Evolutionary conservation across 2,888 invertebrate species (phyloP), one percentile per base, ranked within the genome.

Genomic region (Latheticus oryzae): DNA sequence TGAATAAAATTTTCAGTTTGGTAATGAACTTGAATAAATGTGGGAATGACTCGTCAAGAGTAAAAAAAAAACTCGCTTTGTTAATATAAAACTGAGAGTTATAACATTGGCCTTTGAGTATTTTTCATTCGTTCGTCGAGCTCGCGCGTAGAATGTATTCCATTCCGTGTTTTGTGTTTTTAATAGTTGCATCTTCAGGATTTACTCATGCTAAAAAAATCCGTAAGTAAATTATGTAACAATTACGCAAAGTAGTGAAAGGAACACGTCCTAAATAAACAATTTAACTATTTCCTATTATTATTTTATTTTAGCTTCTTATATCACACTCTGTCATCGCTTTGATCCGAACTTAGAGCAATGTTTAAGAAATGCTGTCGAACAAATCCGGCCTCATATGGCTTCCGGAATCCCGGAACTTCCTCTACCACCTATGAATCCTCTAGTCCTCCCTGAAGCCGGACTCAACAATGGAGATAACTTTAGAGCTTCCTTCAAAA

Each of bases 341-440:
- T 84, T 81, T 43, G 86, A 86, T 68, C 82, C 81, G 0, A 80
- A 85, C 2, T 69, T 90, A 21, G 82, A 83, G 65, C 79, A 79
- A 1, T 90, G 90, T 68, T 81, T 86, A 0, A 77, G 78, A 57
- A 74, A 82, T 12, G 84, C 84, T 0, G 78, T 89, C 1, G 84
- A 87, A 40, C 72, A 73, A 0, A 75, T 90, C 57, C 79, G 81
- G 38, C 83, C 85, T 0, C 77, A 82, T 26, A 73, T 90, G 5
- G 76, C 75, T 0, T 60, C 73, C 0, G 90, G 90, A 1, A 85
- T 90, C 43, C 83, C 85, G 0, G 86, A 86, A 64, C 76, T 90
- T 0, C 79, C 81, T 5, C 84, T 90, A 32, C 90, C 90, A 0
- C 77, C 84, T 0, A 79, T 88, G 61, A 88, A 90, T 57, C 90